Evolutionary conservation across 53 echinoderm and acorn worm genomes (phyloP), one percentile per base, ranked within the genome.

Genomic region (Patiria pectinifera): DNA sequence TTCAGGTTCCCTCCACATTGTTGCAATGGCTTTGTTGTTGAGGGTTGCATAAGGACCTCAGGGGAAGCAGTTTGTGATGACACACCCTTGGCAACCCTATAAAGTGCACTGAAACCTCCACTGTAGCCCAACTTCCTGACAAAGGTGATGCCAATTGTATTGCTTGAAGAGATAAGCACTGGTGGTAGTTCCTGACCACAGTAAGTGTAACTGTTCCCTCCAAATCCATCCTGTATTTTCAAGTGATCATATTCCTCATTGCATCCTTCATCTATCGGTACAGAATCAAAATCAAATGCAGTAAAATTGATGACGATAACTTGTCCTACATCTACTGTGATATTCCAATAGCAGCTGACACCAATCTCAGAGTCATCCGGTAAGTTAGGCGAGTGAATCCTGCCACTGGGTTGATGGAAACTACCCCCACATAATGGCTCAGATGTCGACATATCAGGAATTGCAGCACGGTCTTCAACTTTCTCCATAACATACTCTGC

Each of bases 321-420:
- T 58, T 58, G 22, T 24, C 82, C 82, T 5, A 83, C 11, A 47
- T 47, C 71, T 48, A 89, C 84, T 5, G 47, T 83, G 35, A 93
- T 83, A 82, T 93, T 83, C 93, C 89, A 89, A n/a, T 63, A 60
- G 69, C 93, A 93, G 49, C 48, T 47, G n/a, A 87, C 18, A 48
- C 89, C 78, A 72, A 19, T 16, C 18, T 49, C 78, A 48, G 43
- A 89, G 5, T 8, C 53, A 12, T 14, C 61, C 14, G 4, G 23
- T 14, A 78, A 3, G 8, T 89, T 62, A 26, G 89, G 78, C 61
- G 79, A 62, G 46, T 59, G 82, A 82, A 82, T 11, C 22, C 48
- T 48, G 12, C 82, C 82, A 48, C 82, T 59, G 8, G 82, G 22
- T 19, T 24, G 48, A 24, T 82, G 48, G 82, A 82, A 47, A n/a